phyloP scores from a whole-genome alignment of 64 coral and sea anemone species.

The Montipora capricornis region DNA sequence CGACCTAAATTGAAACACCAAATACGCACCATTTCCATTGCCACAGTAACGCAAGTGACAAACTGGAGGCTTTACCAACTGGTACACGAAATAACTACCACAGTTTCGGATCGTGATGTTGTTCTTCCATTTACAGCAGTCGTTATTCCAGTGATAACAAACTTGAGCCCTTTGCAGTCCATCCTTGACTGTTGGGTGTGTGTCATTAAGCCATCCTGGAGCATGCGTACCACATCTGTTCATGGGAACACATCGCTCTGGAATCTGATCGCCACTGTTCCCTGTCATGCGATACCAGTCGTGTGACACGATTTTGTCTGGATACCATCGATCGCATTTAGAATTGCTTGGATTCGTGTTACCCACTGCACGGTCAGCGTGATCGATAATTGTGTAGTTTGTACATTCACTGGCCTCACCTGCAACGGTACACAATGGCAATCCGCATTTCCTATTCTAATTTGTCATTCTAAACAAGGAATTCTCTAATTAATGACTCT shows the following conservation, averaged over 20 bases:
- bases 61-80: not conserved
- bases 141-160: no score
- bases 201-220: no score
- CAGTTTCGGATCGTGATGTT: not conserved
- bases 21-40: not conserved
- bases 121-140: conserved; percentile 3
- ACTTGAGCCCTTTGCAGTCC: no score
- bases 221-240: no score
- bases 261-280: no score
- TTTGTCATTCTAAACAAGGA: no score
- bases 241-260: no score
- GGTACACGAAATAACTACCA: not conserved
- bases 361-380: not conserved
- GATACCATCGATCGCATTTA: not conserved
- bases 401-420: not conserved
- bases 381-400: not conserved
- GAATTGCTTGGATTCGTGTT: not conserved
- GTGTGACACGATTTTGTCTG: not conserved
- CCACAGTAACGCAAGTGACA: not conserved
- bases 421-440: not conserved
- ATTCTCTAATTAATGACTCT: no score
- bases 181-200: no score
- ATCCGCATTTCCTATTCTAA: no score
- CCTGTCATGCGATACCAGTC: not conserved
- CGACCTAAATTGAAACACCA: no score